These are phyloP conservation scores for Bursaphelenchus mucronatus DNA, from an alignment of 1,140 invertebrate genomes.

Conservation along the genomic window DNA sequence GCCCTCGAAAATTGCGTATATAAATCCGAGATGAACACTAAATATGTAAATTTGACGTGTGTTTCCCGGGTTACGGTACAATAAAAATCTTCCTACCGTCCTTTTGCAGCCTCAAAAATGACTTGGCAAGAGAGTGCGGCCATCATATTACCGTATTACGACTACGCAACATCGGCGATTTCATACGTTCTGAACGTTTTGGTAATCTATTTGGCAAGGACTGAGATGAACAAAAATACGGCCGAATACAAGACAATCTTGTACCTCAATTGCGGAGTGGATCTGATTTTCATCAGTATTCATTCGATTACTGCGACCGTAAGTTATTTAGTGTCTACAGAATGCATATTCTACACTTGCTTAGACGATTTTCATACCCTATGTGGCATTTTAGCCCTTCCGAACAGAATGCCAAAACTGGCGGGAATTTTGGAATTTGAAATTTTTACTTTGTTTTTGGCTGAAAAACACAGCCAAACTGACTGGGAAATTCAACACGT, in stretches of 20 bases:
- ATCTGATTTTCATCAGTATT: conserved; percentile 13
- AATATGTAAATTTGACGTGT: too few relatives aligned
- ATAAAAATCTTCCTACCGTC: too few relatives aligned
- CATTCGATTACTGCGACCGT: conserved; percentile 5
- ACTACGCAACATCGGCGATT: not conserved
- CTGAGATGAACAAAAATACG: not conserved
- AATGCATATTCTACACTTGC: too few relatives aligned
- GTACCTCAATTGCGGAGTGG: not conserved
- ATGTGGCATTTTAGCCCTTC: not conserved
- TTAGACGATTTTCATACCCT: too few relatives aligned
- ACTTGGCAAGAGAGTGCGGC: too few relatives aligned
- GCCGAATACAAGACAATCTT: conserved; percentile 11
- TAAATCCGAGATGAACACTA: too few relatives aligned
- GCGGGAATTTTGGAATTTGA: not conserved
- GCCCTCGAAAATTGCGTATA: too few relatives aligned
- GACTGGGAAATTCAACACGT: too few relatives aligned
- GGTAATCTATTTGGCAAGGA: conserved; percentile 14
- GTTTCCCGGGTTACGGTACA: too few relatives aligned
- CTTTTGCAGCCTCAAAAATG: too few relatives aligned
- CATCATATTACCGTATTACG: not conserved
- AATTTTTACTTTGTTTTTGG: too few relatives aligned
- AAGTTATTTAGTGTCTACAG: not conserved
- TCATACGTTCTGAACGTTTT: conserved; percentile 15
- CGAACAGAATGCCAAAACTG: not conserved
- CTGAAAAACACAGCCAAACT: too few relatives aligned